Evolutionary conservation across 1,140 invertebrate genomes (phyloP).

Genomic region (Acromyrmex heyeri): DNA sequence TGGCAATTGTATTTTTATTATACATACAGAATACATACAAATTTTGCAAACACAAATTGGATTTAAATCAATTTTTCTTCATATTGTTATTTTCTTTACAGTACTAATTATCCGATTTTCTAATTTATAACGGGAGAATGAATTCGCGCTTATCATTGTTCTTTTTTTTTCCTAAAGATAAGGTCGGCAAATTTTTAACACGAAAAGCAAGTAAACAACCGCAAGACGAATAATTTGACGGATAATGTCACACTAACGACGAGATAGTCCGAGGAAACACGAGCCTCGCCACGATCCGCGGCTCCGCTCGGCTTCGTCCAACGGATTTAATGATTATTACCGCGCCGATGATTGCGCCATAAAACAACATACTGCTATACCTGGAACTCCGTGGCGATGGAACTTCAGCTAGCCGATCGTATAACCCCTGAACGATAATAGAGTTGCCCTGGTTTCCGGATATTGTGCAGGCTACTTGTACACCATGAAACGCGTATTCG

Average conservation of each 20-base stretch:
- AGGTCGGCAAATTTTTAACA: neutral
- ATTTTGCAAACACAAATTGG: neutral
- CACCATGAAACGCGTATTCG: conserved; percentile 39
- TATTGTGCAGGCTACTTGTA: conserved; percentile 47
- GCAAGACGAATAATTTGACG: conserved; percentile 20
- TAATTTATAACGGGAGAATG: neutral
- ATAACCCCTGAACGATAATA: conserved; percentile 67
- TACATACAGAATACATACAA: neutral
- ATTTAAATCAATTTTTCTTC: neutral
- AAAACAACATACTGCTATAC: conserved; percentile 79
- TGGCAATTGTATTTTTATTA: neutral
- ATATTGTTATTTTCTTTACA: neutral
- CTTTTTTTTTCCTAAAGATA: neutral
- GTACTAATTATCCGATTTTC: neutral
- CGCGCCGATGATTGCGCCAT: conserved; percentile 77
- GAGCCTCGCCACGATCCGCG: conserved; percentile 15
- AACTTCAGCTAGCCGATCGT: conserved; percentile 66
- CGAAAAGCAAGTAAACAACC: conserved; percentile 27
- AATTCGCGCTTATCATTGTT: neutral
- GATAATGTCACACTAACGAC: conserved; percentile 57
- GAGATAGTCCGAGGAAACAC: conserved; percentile 37
- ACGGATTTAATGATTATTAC: conserved; percentile 80
- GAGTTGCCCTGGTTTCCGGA: conserved; percentile 73
- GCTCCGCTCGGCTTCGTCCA: conserved; percentile 47
- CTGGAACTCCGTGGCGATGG: conserved; percentile 73